A percentile compares a stretch with the other conserved stretches of the same genome.
Evolutionary conservation across 2,797 vertebrate genomes (phyloP).

Genomic region (Ptychobarbus kaznakovi): DNA sequence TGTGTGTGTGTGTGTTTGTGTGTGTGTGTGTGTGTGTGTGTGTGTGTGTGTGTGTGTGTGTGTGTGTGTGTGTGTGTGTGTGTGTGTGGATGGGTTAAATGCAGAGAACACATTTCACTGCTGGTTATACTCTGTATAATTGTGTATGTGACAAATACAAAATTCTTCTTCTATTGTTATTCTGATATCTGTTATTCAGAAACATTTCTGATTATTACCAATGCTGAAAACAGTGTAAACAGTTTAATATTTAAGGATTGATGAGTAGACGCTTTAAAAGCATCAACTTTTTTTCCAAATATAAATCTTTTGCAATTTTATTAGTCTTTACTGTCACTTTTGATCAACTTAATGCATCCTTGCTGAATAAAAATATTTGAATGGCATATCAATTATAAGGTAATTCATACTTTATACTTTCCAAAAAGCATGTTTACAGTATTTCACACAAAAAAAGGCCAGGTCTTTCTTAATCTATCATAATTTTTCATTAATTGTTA

Average conservation of each 20-base stretch:
- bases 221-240: not conserved
- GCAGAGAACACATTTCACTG: too few relatives aligned
- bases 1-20: too few relatives aligned
- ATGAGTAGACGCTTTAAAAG: not conserved
- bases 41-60: slow-evolving; percentile 33
- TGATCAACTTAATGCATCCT: not conserved
- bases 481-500: not conserved
- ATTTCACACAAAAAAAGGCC: not conserved
- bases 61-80: slow-evolving; percentile 8
- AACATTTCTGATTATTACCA: not conserved
- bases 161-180: too few relatives aligned
- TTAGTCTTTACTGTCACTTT: not conserved
- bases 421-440: not conserved
- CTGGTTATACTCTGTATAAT: too few relatives aligned
- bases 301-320: not conserved
- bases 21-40: too few relatives aligned
- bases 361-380: not conserved
- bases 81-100: too few relatives aligned
- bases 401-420: not conserved
- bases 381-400: not conserved
- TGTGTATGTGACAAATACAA: too few relatives aligned
- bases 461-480: too few relatives aligned
- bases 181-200: too few relatives aligned
- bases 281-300: not conserved
- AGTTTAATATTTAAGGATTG: not conserved